Base-by-base conservation (phyloP, 2,113 vertebrate species). In the Pandion haliaetus region DNA sequence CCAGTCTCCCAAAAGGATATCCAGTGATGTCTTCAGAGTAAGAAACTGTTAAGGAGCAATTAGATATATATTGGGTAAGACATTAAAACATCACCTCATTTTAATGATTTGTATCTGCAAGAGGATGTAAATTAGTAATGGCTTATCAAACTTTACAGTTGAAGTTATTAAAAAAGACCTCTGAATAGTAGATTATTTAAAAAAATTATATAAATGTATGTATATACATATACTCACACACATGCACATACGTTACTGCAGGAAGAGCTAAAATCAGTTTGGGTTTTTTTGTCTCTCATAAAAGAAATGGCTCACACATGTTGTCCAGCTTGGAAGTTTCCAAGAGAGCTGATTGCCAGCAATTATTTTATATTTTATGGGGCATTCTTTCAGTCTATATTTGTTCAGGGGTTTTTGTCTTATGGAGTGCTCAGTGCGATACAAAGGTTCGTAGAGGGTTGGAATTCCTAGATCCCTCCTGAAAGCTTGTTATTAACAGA, bases 71-170 rank as follows among this genome's bases (percentile, higher is more conserved):
- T 72, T 66, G 63, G 92, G 76, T 94, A 97, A 97, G 55, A 62
- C 82, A 98, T 96, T 96, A 96, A 97, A 98, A 94, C 36, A 93
- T 95, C 13, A 92, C 96, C 97, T 95, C 18, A 92, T 97, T 97
- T 96, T 96, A 98, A 97, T 96, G 28, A 97, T 97, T 98, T 95
- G 76, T 96, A 95, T 96, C 92, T 96, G 90, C 76, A 92, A 97
- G 63, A 96, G 34, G 88, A 93, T 84, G 82, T 96, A 97, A 97
- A 97, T 97, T 97, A 97, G 84, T 87, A 96, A 96, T 91, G 96
- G 92, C 50, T 97, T 98, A 96, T 97, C 97, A 98, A 96, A 97
- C 57, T 88, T 96, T 86, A 95, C 65, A 93, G 71, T 91, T 96
- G 6, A 95, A 95, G 32, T 95, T 94, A 93, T 71, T 96, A 73